Base-by-base conservation (phyloP, 1,140 invertebrate species). In the Muscidifurax raptorellus region DNA sequence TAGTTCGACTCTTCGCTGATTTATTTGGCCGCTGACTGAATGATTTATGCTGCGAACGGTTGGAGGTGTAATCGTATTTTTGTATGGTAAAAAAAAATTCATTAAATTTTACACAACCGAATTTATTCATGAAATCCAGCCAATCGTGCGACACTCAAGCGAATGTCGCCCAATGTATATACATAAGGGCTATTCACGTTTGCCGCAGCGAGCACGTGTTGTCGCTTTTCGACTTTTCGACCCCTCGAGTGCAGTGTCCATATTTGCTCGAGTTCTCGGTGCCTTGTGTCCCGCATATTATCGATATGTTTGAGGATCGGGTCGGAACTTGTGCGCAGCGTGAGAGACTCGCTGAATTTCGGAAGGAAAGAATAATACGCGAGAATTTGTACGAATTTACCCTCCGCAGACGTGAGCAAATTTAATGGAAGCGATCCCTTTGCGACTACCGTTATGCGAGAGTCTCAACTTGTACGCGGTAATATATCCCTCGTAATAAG, bases 191-290 rank as follows among this genome's bases (percentile, higher is more conserved):
- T n/a, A 59, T 6, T n/a, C 52, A 4, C 52, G 6, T 77, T 44
- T 30, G 15, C 25, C 28, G 27, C 13, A 12, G 67, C 5, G 15
- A 27, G 27, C 82, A 74, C 67, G 82, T 84, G 76, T 69, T 75
- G 18, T 0, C 13, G 15, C n/a, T 66, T 52, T 36, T 72, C 76
- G 83, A 84, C 83, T 80, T 80, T 75, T 30, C 71, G 77, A 84
- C 66, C 69, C 85, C 30, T 90, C 81, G 86, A 91, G 89, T 88
- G 88, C 87, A 88, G n/a, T 89, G 89, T 90, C 87, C 87, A 90
- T 89, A 90, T 90, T 91, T 90, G 89, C 88, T 82, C 27, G 82
- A 12, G n/a, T 28, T 85, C 89, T 87, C 85, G 87, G 80, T 2
- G 7, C 44, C 44, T 47, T 47, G n/a, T 47, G 52, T 79, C 84